These are phyloP conservation scores for Drosophila limbata DNA, from an alignment of 2,888 invertebrate species.

Conservation along the genomic window DNA sequence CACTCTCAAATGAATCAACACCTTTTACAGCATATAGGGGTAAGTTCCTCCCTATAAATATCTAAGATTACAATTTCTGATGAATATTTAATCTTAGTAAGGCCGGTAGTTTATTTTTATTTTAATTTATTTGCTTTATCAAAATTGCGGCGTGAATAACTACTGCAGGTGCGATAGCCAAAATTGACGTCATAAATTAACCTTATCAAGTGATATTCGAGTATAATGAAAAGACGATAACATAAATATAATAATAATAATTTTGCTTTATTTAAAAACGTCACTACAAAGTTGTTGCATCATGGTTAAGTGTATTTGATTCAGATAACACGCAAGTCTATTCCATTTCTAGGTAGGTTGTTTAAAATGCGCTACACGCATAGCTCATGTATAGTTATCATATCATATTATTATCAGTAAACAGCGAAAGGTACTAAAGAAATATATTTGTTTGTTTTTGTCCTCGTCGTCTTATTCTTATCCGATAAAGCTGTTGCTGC, in stretches of 20 bases:
- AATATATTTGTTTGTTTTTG: constrained; percentile 46
- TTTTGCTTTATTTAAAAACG: constrained; percentile 82
- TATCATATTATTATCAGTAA: constrained; percentile 42
- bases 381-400: constrained; percentile 53
- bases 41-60: constrained; percentile 21
- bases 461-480: not conserved
- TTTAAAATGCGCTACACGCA: constrained; percentile 71
- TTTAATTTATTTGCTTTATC: constrained; percentile 4
- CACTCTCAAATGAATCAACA: constrained; percentile 49
- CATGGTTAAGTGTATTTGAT: constrained; percentile 71
- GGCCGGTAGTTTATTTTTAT: not conserved
- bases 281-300: constrained; percentile 82
- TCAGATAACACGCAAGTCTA: constrained; percentile 73
- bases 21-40: constrained; percentile 19
- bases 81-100: not conserved
- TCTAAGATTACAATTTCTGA: too few species aligned
- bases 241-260: constrained; percentile 56
- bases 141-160: not conserved
- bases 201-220: constrained; percentile 9
- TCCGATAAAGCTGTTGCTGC: constrained; percentile 43
- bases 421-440: constrained; percentile 75
- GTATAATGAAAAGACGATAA: constrained; percentile 34
- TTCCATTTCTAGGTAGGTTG: constrained; percentile 51
- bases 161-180: constrained; percentile 4
- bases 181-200: constrained; percentile 14